These are phyloP conservation scores for Drosophila triauraria DNA, from an alignment of 1,140 invertebrate species.

Conservation along the genomic window DNA sequence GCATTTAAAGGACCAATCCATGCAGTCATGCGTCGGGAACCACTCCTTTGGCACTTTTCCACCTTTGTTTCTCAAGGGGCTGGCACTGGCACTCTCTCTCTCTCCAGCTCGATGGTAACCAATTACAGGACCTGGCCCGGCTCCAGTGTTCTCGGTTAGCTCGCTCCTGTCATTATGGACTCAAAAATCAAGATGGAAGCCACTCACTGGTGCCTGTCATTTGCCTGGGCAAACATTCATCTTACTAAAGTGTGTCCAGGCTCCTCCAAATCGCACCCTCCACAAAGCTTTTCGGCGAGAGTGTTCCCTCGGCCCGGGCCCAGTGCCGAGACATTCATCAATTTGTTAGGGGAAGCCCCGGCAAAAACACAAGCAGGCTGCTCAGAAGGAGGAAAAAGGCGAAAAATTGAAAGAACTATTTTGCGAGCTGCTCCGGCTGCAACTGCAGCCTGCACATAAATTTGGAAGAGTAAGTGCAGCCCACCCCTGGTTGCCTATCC, in stretches of 20 bases:
- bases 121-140: conserved; percentile 52
- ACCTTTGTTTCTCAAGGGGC: conserved; percentile 3
- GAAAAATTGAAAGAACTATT: conserved; percentile 72
- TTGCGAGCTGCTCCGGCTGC: conserved; percentile 46
- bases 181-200: conserved; percentile 78
- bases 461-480: conserved; percentile 71
- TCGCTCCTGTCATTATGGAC: conserved; percentile 71
- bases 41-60: neutral
- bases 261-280: conserved; percentile 14
- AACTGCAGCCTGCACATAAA: conserved; percentile 68
- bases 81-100: conserved; percentile 21
- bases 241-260: conserved; percentile 69
- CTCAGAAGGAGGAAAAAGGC: conserved; percentile 21
- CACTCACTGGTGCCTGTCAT: conserved; percentile 71
- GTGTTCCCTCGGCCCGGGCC: conserved; percentile 15
- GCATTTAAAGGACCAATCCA: neutral
- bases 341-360: conserved; percentile 65
- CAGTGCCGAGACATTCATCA: conserved; percentile 69
- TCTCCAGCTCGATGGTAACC: conserved; percentile 51
- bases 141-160: conserved; percentile 9
- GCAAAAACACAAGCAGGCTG: conserved; percentile 31
- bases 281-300: conserved; percentile 18
- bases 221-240: conserved; percentile 74
- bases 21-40: no score
- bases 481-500: neutral